Evolutionary conservation across 1,140 invertebrate genomes (phyloP).

Genomic region (Drosophila virilis): DNA sequence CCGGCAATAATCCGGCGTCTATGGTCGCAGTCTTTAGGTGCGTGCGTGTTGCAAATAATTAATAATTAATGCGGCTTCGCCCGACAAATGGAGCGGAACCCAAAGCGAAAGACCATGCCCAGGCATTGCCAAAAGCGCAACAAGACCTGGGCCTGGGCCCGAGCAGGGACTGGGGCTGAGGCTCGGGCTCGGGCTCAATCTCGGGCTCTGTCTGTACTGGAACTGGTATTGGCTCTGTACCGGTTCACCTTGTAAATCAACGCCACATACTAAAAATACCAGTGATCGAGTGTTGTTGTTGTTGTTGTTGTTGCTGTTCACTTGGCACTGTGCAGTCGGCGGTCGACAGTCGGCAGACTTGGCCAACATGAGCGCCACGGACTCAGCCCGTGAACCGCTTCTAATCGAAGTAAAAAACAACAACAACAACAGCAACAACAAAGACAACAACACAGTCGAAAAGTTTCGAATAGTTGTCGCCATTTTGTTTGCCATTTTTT

Average conservation of each 20-base stretch:
- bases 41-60: constrained; percentile 15
- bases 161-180: neutral
- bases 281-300: constrained; percentile 34
- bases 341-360: constrained; percentile 31
- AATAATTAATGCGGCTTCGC: constrained; percentile 26
- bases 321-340: constrained; percentile 37
- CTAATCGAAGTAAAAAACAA: constrained; percentile 31
- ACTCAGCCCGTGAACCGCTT: constrained; percentile 38
- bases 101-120: constrained; percentile 9
- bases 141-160: constrained; percentile 14
- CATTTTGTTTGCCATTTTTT: constrained; percentile 46
- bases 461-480: constrained; percentile 36
- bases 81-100: constrained; percentile 40
- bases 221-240: constrained; percentile 52
- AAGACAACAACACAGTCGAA: neutral
- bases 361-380: constrained; percentile 36
- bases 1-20: neutral
- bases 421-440: neutral
- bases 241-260: constrained; percentile 56
- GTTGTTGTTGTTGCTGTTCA: constrained; percentile 23
- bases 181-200: neutral
- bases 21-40: neutral
- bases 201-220: constrained; percentile 37
- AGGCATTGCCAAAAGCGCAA: constrained; percentile 17
- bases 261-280: constrained; percentile 56